These are phyloP conservation scores for Denticeps clupeoides DNA, from an alignment of 2,797 vertebrate genomes.

Conservation along the genomic window DNA sequence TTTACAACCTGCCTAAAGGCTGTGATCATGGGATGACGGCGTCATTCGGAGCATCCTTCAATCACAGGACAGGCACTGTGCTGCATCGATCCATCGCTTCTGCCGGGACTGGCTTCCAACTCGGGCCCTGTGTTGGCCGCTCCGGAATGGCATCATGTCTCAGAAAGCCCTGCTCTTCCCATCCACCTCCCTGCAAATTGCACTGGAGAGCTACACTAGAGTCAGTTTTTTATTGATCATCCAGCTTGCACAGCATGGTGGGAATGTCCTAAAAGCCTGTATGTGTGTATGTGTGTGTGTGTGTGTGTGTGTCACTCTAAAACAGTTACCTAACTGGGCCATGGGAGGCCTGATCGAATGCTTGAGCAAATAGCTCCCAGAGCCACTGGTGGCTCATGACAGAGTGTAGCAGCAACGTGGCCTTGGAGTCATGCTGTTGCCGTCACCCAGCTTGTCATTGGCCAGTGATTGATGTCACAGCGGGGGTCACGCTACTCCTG, in stretches of 20 bases:
- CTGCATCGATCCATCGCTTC: no score
- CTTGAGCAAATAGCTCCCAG: conserved; percentile 31
- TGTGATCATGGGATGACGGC: conserved; percentile 31
- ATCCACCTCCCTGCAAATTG: no score
- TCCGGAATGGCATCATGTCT: no score
- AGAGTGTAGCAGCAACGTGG: conserved; percentile 40
- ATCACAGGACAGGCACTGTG: no score
- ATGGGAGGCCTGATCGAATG: conserved; percentile 22
- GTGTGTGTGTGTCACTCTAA: background rate
- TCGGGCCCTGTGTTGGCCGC: no score
- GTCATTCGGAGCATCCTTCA: conserved; percentile 31
- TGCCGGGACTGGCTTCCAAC: no score
- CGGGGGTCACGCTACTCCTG: conserved; percentile 36
- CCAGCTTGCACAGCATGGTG: no score
- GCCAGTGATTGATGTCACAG: conserved; percentile 47
- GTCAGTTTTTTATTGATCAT: no score
- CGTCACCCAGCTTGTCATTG: conserved; percentile 42
- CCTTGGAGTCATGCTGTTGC: conserved; percentile 49
- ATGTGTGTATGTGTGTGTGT: no score
- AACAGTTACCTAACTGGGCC: conserved; percentile 15
- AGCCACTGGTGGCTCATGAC: conserved; percentile 45
- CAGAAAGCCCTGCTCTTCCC: no score
- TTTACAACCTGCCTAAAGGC: conserved; percentile 38
- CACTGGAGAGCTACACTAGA: no score
- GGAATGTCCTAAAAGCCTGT: no score